Percentiles rank a stretch among this genome's conserved stretches.
Evolutionary conservation across 2,888 invertebrate species (phyloP).

Genomic region (Ichneumoninae sp.): DNA sequence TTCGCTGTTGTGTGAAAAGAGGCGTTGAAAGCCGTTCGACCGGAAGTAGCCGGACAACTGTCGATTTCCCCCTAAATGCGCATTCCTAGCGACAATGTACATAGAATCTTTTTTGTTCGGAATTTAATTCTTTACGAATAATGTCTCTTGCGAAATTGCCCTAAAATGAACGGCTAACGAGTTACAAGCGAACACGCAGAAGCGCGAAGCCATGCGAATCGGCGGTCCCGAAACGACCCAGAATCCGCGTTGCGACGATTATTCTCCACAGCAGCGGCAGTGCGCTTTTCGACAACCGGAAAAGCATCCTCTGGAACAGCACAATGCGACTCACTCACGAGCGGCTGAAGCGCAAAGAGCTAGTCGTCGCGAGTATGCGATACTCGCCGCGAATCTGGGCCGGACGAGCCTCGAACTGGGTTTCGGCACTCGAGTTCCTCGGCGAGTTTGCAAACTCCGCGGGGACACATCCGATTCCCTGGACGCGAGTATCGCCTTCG

Average conservation of each 20-base stretch:
- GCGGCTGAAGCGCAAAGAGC: background rate
- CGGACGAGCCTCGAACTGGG: constrained; percentile 22
- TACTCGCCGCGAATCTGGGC: constrained; percentile 32
- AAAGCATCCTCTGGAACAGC: constrained; percentile 31
- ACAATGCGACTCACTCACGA: constrained; percentile 47
- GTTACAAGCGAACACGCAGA: background rate
- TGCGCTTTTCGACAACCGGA: constrained; percentile 31
- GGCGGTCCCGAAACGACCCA: constrained; percentile 37
- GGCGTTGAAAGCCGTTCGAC: background rate
- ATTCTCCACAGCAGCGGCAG: constrained; percentile 19
- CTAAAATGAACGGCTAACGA: background rate
- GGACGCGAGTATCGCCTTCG: constrained; percentile 35
- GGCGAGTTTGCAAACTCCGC: constrained; percentile 8
- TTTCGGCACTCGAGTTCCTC: constrained; percentile 36
- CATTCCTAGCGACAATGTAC: background rate
- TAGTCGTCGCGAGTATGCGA: background rate
- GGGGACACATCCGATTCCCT: constrained; percentile 29
- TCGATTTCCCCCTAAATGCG: background rate
- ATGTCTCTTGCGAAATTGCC: background rate
- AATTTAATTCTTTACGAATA: background rate
- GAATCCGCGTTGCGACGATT: constrained; percentile 35
- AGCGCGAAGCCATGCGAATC: background rate
- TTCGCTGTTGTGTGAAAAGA: background rate
- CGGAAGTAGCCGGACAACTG: background rate
- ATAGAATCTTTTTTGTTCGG: background rate